Evolutionary conservation across 2,113 vertebrate species (phyloP), one percentile per base, ranked within the genome.

Genomic region (Fulica atra): DNA sequence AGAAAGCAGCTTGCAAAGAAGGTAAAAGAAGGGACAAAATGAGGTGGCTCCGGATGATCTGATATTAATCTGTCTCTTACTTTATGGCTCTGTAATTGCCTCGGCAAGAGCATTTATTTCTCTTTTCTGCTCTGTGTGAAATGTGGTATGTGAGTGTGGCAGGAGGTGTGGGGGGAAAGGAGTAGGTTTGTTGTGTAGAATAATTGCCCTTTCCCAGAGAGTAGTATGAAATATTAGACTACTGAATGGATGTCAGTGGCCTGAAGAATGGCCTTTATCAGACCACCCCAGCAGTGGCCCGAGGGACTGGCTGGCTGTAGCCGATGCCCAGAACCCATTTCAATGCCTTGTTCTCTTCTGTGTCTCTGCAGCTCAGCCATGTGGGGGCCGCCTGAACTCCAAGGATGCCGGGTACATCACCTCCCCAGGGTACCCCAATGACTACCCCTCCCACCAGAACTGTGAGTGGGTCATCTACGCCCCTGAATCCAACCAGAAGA

Each of bases 371-470:
- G 97, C 97, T 81, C 98, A 98, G 93, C 94, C 97, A 1, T 99
- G 99, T 0, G 99, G 99, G 11, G 99, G 99, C 11, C 97, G 96
- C 29, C 94, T 99, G 88, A 99, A 99, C 93, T 99, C 99, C 95
- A 99, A 98, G 77, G 98, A 99, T 13, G 99, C 99, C 0, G 99
- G 99, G 50, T 99, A 99, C 97, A 99, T 99, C 98, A 99, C 99
- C 61, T 99, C 99, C 3, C 99, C 99, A 0, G 99, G 99, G n/a
- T 99, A 99, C 97, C 99, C 99, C 15, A 98, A 99, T 86, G 99
- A 99, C 97, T 99, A 99, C 92, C 99, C 99, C 2, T 99, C 99
- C 74, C 99, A 99, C 96, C 99, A 99, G 98, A 99, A 98, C 98
- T 99, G 99, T 5, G 99, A 99, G 90, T 99, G 99, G 99, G 95